phyloP scores from a whole-genome alignment of 2,888 invertebrate genomes.

The Chalcis sispes region DNA sequence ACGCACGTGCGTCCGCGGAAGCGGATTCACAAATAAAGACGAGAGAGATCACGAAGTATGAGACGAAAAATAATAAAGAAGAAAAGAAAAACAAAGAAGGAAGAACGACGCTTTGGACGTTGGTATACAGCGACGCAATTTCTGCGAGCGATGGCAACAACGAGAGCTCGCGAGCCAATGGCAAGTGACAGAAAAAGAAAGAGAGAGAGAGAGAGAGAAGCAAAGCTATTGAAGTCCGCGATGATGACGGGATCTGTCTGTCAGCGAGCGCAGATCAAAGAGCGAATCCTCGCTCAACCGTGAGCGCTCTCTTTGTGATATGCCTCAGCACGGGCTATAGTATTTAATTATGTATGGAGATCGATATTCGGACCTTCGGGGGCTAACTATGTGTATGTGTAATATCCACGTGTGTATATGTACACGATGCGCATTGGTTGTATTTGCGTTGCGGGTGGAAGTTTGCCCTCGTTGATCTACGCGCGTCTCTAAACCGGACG shows the following conservation, averaged over 20 bases:
- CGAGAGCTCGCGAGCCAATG: neutral
- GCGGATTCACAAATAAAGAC: too few species aligned
- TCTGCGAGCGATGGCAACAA: conserved; percentile 23
- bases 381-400: conserved; percentile 26
- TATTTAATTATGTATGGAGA: conserved; percentile 76
- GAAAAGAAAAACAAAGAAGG: neutral
- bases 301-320: conserved; percentile 72
- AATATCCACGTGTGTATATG: neutral
- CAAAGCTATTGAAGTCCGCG: conserved; percentile 68
- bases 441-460: neutral
- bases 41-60: neutral
- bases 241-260: conserved; percentile 74
- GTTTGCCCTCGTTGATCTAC: neutral
- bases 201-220: conserved; percentile 21
- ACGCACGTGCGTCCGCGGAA: too few species aligned
- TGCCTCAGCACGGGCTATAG: conserved; percentile 67
- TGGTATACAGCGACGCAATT: conserved; percentile 17
- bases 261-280: conserved; percentile 63
- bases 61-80: neutral
- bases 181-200: neutral
- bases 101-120: neutral
- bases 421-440: too few species aligned
- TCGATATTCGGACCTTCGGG: conserved; percentile 75
- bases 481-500: neutral
- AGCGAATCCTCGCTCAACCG: conserved; percentile 59